A percentile compares a stretch with the other conserved stretches of the same genome.
These are phyloP conservation scores for Conus canariensis DNA, from an alignment of 2,888 invertebrate genomes.

Conservation along the genomic window DNA sequence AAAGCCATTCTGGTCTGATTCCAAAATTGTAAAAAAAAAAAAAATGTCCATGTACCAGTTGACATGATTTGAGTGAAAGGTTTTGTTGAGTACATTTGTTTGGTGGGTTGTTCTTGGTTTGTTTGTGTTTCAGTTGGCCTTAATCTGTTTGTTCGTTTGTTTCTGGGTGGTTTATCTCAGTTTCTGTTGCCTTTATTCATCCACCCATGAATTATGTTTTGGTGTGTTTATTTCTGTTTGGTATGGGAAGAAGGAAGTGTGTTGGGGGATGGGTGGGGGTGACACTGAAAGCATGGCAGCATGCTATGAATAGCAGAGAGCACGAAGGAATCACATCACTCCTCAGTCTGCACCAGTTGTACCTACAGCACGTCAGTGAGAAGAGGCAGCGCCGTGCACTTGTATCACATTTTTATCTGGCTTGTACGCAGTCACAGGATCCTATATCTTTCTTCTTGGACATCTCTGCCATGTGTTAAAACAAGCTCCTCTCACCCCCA, in stretches of 20 bases:
- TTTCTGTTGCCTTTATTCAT: neutral
- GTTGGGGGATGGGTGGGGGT: neutral
- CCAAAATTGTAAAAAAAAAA: neutral
- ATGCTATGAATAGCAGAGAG: neutral
- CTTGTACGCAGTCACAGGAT: no score
- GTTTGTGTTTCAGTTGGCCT: neutral
- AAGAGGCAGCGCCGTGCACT: neutral
- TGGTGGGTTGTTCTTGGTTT: neutral
- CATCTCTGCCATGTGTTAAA: no score
- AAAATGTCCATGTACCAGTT: neutral
- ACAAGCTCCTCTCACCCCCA: no score
- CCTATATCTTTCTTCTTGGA: no score
- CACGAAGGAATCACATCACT: neutral
- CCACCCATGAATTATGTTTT: neutral
- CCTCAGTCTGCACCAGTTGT: conserved; percentile 9
- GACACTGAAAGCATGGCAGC: neutral
- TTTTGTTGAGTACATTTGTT: neutral
- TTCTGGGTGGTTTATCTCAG: neutral
- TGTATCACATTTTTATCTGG: no score
- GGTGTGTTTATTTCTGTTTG: neutral
- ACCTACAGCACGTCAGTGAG: neutral
- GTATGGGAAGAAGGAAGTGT: neutral
- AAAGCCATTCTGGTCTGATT: neutral
- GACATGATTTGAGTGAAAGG: neutral
- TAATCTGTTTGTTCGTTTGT: neutral